Conservation (phyloP, 2,113 vertebrate genomes). For the Sebastes schlegelii region DNA sequence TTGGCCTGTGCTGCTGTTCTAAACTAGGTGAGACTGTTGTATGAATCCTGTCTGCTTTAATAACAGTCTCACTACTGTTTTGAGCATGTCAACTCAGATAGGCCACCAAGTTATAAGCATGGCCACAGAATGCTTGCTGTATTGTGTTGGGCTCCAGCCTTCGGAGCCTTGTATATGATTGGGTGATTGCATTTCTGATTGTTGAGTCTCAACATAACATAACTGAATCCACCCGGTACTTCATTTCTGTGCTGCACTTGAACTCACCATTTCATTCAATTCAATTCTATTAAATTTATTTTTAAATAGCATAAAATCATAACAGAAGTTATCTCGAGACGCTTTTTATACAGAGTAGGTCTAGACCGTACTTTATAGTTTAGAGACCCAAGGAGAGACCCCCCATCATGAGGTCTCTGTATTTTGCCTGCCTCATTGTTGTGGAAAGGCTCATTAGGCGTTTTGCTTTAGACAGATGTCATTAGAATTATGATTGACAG, state of each 20-base stretch:
- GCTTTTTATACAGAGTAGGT: too few relatives aligned
- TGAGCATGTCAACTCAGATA: neutral
- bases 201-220: neutral
- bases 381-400: too few relatives aligned
- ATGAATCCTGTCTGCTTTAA: slow-evolving; percentile 7
- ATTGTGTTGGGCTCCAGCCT: neutral
- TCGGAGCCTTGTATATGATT: neutral
- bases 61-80: neutral
- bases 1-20: slow-evolving; percentile 8
- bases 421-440: neutral
- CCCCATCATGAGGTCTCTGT: neutral
- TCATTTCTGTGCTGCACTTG: neutral
- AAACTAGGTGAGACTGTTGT: neutral
- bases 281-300: too few relatives aligned
- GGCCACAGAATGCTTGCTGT: neutral
- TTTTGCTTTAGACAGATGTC: neutral
- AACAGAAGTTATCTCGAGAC: too few relatives aligned
- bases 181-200: neutral
- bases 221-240: neutral
- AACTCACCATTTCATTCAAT: neutral
- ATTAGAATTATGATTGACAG: slow-evolving; percentile 3
- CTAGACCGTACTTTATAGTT: too few relatives aligned
- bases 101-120: neutral
- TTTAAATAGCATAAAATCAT: too few relatives aligned
- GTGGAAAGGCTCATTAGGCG: neutral